A percentile compares a stretch with the other conserved stretches of the same genome.
phyloP scores from a whole-genome alignment of 2,113 vertebrate genomes.

The Peromyscus maniculatus region DNA sequence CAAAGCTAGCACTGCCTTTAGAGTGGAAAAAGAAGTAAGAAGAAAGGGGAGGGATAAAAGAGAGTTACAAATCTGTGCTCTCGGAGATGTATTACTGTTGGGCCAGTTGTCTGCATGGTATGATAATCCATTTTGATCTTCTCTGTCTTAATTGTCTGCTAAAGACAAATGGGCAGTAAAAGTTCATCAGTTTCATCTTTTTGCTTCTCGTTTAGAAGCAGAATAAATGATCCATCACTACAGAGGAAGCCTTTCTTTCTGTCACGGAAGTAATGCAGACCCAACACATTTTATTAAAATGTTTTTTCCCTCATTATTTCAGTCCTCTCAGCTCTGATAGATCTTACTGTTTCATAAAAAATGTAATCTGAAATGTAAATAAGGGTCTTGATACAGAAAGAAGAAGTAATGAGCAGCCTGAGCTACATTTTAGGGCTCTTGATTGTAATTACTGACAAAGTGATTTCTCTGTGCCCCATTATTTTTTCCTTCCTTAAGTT shows the following conservation, averaged over 20 bases:
- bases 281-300: conserved; percentile 91
- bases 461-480: conserved; percentile 86
- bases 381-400: conserved; percentile 93
- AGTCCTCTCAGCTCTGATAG: conserved; percentile 91
- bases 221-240: conserved; percentile 90
- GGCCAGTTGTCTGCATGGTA: conserved; percentile 94
- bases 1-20: conserved; percentile 93
- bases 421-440: conserved; percentile 87
- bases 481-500: conserved; percentile 84
- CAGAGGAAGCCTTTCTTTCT: conserved; percentile 91
- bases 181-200: conserved; percentile 93
- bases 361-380: conserved; percentile 99
- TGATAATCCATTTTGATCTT: conserved; percentile 96
- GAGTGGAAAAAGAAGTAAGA: conserved; percentile 93
- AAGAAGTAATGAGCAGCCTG: conserved; percentile 93
- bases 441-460: conserved; percentile 95
- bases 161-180: conserved; percentile 92
- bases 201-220: conserved; percentile 90
- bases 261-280: conserved; percentile 89
- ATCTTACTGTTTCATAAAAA: conserved; percentile 93
- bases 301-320: conserved; percentile 96
- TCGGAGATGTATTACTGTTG: conserved; percentile 93
- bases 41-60: conserved; percentile 94
- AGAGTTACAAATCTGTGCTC: conserved; percentile 92
- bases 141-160: conserved; percentile 94